Base-by-base conservation (phyloP, 2,797 vertebrate species). In the Betta splendens region DNA sequence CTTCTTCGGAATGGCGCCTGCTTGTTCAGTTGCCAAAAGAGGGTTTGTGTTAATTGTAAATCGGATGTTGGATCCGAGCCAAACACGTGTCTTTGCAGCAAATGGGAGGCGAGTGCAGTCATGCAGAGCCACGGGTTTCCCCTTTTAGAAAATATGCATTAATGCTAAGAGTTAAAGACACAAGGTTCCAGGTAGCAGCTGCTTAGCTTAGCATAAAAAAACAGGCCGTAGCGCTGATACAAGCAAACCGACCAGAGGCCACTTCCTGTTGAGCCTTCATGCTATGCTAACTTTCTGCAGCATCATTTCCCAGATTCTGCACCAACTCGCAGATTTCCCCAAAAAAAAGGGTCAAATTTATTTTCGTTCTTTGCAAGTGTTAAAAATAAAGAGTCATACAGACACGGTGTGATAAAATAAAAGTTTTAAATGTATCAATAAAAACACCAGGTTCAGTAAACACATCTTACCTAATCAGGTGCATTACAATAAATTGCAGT, bases 341-440 rank as follows among this genome's bases (percentile, higher is more conserved):
- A 65, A 39, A n/a, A 26, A n/a, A n/a, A 26, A 31, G 36, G 35
- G 13, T 15, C 25, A 18, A 47, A 36, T 21, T 46, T 21, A 12
- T 12, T 15, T n/a, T 5, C 20, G 16, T 16, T 17, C 1, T 17
- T 4, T 33, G 5, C 31, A 33, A 40, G 1, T 11, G 5, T 33
- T 20, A 0, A 71, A n/a, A 85, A 46, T 75, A 35, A 89, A 64
- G 76, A 85, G 72, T 67, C 85, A 63, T 18, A 81, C 53, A 84
- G 50, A 59, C 18, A 44, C 68, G 29, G 72, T 80, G 85, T 92
- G 91, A 87, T 92, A 92, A 93, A 91, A 92, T 92, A 87, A 87
- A 84, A 89, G 69, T 77, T 90, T 92, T 90, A 91, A 91, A 88
- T 89, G 89, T 60, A 71, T 87, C 81, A 83, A 85, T 86, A 87